Base-by-base conservation (phyloP, 1,140 invertebrate species). In the Euwallacea similis region DNA sequence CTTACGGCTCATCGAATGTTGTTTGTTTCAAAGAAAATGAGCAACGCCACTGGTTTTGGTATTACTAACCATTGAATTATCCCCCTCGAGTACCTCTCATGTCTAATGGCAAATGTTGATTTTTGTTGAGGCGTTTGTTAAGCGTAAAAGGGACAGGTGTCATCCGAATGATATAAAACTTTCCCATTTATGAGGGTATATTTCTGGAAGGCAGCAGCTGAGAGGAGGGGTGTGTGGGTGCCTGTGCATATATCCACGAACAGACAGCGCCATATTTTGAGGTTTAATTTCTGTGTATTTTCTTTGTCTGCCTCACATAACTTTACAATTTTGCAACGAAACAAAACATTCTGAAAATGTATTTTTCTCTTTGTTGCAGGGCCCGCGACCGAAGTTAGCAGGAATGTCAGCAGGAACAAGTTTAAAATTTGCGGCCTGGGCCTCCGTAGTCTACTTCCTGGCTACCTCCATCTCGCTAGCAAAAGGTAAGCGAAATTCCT, bases 321-420 rank as follows among this genome's bases (percentile, higher is more conserved):
- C 21, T 33, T 33, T 33, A 33, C 21, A 33, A 33, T 33, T 33
- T 33, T 33, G 21, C 21, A 33, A 50, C 54, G 16, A 56, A 9
- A 15, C 4, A 21, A 56, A 56, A 65, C 65, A 33, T 63, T 64
- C 53, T 65, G 46, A 71, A 16, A 62, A 61, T 41, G 10, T 63
- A 54, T 42, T 61, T 63, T 69, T 62, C 55, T 2, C 33, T 41
- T 42, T 43, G 58, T 71, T 71, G 21, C 69, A 71, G 69, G 47
- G 65, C 8, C 58, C 15, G 47, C 11, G 54, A 10, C 62, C 13
- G 63, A 53, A 58, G 42, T 13, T 43, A n/a, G 59, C 7, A 43
- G 64, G 56, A 72, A 74, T 74, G 73, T 72, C 70, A 42, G 69
- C 65, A 21, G 73, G 69, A 71, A 71, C 69, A 54, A 71, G 66